Conservation (phyloP, 2,113 vertebrate species). For the Odontesthes bonariensis region DNA sequence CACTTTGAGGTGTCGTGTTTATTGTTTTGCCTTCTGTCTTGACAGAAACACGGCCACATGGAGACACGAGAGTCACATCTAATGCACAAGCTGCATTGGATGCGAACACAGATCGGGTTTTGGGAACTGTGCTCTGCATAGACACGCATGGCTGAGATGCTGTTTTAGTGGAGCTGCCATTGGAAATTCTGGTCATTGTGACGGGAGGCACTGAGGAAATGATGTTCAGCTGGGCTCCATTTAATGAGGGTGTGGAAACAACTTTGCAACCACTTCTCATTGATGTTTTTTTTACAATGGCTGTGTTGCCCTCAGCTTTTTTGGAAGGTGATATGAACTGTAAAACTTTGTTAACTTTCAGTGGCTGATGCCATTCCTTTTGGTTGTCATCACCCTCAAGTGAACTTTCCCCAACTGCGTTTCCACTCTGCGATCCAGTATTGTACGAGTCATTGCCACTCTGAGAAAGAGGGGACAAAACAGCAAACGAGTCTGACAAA, state of each 20-base stretch:
- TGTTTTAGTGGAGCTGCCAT: conserved; percentile 51
- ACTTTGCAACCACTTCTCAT: conserved; percentile 28
- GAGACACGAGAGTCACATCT: conserved; percentile 15
- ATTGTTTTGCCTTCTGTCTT: conserved; percentile 19
- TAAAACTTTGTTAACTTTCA: conserved; percentile 56
- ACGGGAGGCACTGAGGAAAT: conserved; percentile 71
- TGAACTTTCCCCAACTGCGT: neutral
- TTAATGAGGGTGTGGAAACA: conserved; percentile 49
- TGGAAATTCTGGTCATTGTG: conserved; percentile 54
- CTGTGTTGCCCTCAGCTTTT: conserved; percentile 17
- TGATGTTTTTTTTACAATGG: conserved; percentile 26
- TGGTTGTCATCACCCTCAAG: conserved; percentile 20
- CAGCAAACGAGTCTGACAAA: conserved; percentile 21
- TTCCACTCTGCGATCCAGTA: conserved; percentile 14
- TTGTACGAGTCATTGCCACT: conserved; percentile 46
- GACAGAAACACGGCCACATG: neutral
- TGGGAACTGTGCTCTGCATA: conserved; percentile 52
- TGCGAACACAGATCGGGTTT: conserved; percentile 15
- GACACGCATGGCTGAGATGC: conserved; percentile 55
- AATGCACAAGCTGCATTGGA: too few relatives aligned
- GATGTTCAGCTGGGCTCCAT: conserved; percentile 49
- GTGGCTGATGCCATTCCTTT: conserved; percentile 62
- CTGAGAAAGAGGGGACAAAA: conserved; percentile 32
- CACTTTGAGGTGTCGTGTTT: conserved; percentile 43
- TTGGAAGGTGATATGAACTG: conserved; percentile 36